A percentile compares a stretch with the other conserved stretches of the same genome.
Evolutionary conservation across 2,888 invertebrate species (phyloP).

Genomic region (Aplocera efformata): DNA sequence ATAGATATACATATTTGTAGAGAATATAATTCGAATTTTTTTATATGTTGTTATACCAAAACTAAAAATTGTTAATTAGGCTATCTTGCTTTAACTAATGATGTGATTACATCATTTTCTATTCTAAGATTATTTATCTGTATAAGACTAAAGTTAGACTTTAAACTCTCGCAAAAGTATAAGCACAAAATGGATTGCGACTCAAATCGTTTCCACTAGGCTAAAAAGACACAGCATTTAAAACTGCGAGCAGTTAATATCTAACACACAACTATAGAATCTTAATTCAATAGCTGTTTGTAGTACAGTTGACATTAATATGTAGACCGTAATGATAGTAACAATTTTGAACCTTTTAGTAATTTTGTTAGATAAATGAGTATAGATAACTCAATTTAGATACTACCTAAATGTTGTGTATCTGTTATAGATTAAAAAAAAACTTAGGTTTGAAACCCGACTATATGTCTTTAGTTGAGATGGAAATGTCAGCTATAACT

Average conservation of each 20-base stretch:
- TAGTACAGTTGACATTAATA: too few relatives aligned
- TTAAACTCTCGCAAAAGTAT: too few relatives aligned
- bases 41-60: slow-evolving; percentile 59
- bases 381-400: slow-evolving; percentile 10
- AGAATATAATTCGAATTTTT: slow-evolving; percentile 65
- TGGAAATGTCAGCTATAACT: not conserved
- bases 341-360: not conserved
- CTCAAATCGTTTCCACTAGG: not conserved
- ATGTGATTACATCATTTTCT: slow-evolving; percentile 48
- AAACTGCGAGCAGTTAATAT: too few relatives aligned
- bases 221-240: too few relatives aligned
- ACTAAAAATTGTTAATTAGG: slow-evolving; percentile 47
- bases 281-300: too few relatives aligned
- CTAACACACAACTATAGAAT: too few relatives aligned
- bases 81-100: slow-evolving; percentile 49
- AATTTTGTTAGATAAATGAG: slow-evolving; percentile 3
- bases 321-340: not conserved
- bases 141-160: too few relatives aligned
- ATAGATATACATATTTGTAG: slow-evolving; percentile 42
- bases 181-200: not conserved
- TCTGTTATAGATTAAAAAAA: slow-evolving; percentile 1
- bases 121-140: slow-evolving; percentile 6
- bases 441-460: too few relatives aligned
- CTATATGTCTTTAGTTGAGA: too few relatives aligned
- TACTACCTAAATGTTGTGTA: slow-evolving; percentile 1